A percentile compares a stretch with the other conserved stretches of the same genome.
phyloP scores from a whole-genome alignment of 2,888 invertebrate genomes.

The Tribolium freemani region DNA sequence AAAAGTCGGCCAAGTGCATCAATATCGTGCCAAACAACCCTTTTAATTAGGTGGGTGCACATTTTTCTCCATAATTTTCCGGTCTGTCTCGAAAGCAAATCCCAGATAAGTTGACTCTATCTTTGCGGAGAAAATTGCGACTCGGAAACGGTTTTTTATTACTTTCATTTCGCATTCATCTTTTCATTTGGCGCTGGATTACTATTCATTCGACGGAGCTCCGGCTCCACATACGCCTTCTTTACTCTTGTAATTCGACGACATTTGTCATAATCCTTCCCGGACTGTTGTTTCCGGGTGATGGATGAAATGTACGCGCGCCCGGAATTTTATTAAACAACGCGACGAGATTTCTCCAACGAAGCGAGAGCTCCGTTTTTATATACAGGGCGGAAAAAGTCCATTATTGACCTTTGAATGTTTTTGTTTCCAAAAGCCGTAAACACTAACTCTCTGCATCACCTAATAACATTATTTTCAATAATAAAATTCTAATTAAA shows the following conservation, averaged over 20 bases:
- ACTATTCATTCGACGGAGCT: conserved; percentile 46
- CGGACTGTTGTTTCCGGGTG: background rate
- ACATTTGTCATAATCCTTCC: conserved; percentile 48
- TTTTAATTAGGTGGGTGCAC: conserved; percentile 24
- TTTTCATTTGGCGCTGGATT: conserved; percentile 52
- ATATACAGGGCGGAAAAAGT: no score
- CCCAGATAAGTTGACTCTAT: conserved; percentile 34
- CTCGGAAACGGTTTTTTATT: conserved; percentile 52
- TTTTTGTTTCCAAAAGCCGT: no score
- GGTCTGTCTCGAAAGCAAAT: conserved; percentile 5
- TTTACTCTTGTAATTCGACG: conserved; percentile 43
- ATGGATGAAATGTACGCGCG: background rate
- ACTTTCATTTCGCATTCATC: conserved; percentile 55
- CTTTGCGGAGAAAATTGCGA: conserved; percentile 50
- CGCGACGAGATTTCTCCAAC: background rate
- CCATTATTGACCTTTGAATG: no score
- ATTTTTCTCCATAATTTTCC: background rate
- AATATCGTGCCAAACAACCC: background rate
- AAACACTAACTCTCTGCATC: no score
- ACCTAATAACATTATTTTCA: no score
- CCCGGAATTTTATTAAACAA: background rate
- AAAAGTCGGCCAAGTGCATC: conserved; percentile 28
- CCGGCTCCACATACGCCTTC: conserved; percentile 17
- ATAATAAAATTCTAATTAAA: no score
- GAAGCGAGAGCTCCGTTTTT: no score